Evolutionary conservation across 2,797 vertebrate species (phyloP).

Genomic region (Diceros bicornis): DNA sequence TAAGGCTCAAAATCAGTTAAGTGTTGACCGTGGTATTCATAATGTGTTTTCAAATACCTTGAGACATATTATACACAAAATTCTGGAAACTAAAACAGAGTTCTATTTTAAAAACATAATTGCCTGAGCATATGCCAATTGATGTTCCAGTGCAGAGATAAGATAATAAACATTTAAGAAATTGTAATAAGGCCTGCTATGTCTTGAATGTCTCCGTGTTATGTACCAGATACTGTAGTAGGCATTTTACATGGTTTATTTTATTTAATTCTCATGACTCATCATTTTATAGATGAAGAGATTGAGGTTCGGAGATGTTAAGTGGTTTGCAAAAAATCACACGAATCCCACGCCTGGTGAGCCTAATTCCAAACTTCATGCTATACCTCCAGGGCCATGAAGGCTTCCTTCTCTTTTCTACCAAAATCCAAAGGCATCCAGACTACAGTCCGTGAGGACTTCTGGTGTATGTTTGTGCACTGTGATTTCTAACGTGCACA

Average conservation of each 20-base stretch:
- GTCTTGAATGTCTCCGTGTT: neutral
- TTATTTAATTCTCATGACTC: neutral
- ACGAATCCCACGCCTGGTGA: neutral
- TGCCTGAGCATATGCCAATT: neutral
- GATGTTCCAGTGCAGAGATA: neutral
- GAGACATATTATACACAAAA: neutral
- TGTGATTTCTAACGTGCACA: neutral
- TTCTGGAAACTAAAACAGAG: conserved; percentile 12
- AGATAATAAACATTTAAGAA: neutral
- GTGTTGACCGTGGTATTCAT: neutral
- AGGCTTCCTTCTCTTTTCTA: neutral
- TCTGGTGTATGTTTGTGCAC: neutral
- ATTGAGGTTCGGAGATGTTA: neutral
- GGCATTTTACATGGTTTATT: neutral
- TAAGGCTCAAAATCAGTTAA: neutral
- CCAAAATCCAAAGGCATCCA: neutral
- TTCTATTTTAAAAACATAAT: neutral
- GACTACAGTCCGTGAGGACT: no score
- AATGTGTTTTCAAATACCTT: neutral
- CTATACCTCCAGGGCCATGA: neutral
- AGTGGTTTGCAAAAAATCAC: neutral
- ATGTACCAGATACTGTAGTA: neutral
- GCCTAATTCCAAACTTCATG: neutral
- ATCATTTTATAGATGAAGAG: neutral
- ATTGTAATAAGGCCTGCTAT: neutral